Conservation (phyloP, 2,113 vertebrate genomes). For the Nothocercus nigrocapillus region DNA sequence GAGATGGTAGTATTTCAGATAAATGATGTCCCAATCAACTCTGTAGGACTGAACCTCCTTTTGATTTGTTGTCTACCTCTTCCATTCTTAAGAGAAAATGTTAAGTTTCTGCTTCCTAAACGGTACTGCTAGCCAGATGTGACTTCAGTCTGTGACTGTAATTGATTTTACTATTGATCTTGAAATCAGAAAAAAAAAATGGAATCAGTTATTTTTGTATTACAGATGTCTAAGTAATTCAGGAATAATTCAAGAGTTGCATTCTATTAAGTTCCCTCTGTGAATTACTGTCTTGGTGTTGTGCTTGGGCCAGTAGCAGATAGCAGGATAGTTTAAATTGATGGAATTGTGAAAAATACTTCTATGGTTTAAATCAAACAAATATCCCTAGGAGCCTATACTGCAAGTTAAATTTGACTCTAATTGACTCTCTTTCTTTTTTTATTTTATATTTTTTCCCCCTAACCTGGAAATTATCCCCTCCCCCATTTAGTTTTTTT, state of each 20-base stretch:
- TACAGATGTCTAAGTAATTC: not conserved
- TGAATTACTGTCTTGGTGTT: no score
- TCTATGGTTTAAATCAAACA: not conserved
- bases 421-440: not conserved
- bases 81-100: not conserved
- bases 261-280: no score
- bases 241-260: not conserved
- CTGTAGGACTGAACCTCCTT: not conserved
- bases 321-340: not conserved
- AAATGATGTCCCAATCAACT: not conserved
- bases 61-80: not conserved
- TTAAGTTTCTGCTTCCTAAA: not conserved
- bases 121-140: not conserved
- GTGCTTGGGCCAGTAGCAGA: no score
- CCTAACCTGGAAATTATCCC: not conserved
- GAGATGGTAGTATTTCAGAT: not conserved
- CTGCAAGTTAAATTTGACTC: not conserved
- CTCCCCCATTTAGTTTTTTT: not conserved
- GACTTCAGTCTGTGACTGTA: no score
- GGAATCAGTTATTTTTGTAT: not conserved
- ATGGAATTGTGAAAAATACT: not conserved
- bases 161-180: not conserved
- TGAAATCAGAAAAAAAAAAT: not conserved
- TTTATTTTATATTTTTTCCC: not conserved
- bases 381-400: not conserved